phyloP scores from a whole-genome alignment of 2,888 invertebrate species.

The Tetrapedia diversipes region DNA sequence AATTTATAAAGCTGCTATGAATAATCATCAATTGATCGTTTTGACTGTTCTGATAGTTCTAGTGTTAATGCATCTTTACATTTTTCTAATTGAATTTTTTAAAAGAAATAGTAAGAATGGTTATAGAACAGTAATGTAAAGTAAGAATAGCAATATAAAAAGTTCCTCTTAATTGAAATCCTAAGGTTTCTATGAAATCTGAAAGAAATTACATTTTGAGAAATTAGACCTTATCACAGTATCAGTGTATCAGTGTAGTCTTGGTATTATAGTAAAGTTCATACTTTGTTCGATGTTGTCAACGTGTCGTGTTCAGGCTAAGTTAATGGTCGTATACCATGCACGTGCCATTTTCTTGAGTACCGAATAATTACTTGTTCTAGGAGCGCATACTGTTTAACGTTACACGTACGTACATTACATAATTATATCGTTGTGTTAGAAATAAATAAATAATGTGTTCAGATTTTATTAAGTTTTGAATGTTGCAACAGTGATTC shows the following conservation, averaged over 20 bases:
- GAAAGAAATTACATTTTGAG: not conserved
- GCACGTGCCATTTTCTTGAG: not conserved
- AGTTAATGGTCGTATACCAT: not conserved
- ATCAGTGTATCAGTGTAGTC: not conserved
- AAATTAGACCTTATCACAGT: conserved; percentile 27
- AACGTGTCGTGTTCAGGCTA: conserved; percentile 11
- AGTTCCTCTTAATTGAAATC: not conserved
- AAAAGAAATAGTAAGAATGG: too few relatives aligned
- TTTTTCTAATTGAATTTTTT: not conserved
- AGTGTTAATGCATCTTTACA: too few relatives aligned
- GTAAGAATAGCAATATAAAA: too few relatives aligned
- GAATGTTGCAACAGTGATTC: conserved; percentile 1
- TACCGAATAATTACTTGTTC: not conserved
- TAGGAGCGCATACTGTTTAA: not conserved
- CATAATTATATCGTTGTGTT: conserved; percentile 14
- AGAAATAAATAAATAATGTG: not conserved
- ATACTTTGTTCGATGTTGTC: conserved; percentile 18
- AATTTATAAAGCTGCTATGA: too few relatives aligned
- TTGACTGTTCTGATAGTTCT: too few relatives aligned
- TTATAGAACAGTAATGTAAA: too few relatives aligned
- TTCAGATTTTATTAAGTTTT: not conserved
- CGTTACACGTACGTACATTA: not conserved
- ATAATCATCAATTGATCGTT: too few relatives aligned
- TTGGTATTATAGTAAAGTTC: not conserved
- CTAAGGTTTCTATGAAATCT: not conserved